Base-by-base conservation (phyloP, 2,888 invertebrate species). In the Oligia strigilis region DNA sequence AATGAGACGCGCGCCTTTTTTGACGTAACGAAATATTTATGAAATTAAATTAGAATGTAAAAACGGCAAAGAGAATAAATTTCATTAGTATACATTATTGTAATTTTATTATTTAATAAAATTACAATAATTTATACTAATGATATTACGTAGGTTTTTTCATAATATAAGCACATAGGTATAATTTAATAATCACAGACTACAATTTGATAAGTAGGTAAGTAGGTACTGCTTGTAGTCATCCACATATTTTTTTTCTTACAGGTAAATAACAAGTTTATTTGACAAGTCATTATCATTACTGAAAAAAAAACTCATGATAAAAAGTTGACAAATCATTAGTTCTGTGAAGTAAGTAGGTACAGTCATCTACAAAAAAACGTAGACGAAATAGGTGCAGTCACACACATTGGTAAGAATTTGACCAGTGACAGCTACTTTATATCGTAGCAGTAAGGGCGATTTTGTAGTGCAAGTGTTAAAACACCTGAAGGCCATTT, bases 1-100 rank as follows among this genome's bases (percentile, higher is more conserved):
- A 64, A 72, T 40, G n/a, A 40, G 4, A 13, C 29, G 46, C 70
- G 84, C 76, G 67, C 80, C 49, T 65, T 80, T 83, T 70, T 83
- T 67, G 49, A 80, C 23, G 58, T 73, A 29, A 49, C 49, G 2
- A 69, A 73, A 64, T 80, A 64, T 69, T 73, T 82, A 64, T 58
- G 40, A 69, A 83, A 72, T 36, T n/a, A 67, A 23, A 58, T 43
- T 62, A 62, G 6, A 19, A 58, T 80, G n/a, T 60, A 60, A 29
- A 60, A 29, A 58, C 43, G 36, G 23, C 58, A 64, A 14, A 23
- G 19, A 19, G 14, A 66, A 29, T 81, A 19, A 40, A 40, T 40
- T 5, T 40, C 3, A 66, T 81, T 58, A 11, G 17, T n/a, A 66
- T 52, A 36, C 23, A 65, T 72, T 72, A 55, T 72, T 55, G 36